Conservation (phyloP, 2,797 vertebrate species). For the Squalus acanthias region DNA sequence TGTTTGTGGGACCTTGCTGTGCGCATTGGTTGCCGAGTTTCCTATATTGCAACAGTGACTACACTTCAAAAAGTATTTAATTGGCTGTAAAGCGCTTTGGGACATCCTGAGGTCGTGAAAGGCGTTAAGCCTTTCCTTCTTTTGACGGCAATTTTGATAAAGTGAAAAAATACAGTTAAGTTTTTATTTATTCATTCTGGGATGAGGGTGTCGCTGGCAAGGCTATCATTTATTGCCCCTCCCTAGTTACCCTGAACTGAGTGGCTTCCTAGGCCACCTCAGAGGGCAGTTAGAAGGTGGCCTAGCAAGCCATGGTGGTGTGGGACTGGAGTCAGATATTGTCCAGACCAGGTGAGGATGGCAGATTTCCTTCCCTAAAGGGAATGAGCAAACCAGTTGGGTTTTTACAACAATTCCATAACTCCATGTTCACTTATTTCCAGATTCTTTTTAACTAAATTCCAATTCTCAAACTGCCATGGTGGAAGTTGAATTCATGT, state of each 20-base stretch:
- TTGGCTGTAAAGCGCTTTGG: too few species aligned
- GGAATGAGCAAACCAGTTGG: neutral
- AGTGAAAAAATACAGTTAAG: neutral
- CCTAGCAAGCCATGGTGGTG: neutral
- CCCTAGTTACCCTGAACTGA: neutral
- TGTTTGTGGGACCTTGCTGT: neutral
- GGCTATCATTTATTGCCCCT: neutral
- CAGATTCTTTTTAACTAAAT: neutral
- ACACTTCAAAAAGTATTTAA: neutral
- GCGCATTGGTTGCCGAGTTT: neutral
- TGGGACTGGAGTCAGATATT: neutral
- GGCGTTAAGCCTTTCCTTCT: neutral
- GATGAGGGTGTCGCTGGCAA: neutral
- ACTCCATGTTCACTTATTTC: neutral
- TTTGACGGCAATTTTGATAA: neutral
- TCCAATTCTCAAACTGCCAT: neutral
- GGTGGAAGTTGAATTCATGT: neutral
- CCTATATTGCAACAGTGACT: neutral
- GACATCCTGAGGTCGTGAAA: neutral
- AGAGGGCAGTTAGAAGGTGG: neutral
- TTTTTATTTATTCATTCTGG: neutral
- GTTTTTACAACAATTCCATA: neutral
- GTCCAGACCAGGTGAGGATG: neutral
- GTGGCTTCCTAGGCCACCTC: neutral
- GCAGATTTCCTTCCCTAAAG: neutral